Evolutionary conservation across 2,797 vertebrate genomes (phyloP).

Genomic region (Sebastes diaconus): DNA sequence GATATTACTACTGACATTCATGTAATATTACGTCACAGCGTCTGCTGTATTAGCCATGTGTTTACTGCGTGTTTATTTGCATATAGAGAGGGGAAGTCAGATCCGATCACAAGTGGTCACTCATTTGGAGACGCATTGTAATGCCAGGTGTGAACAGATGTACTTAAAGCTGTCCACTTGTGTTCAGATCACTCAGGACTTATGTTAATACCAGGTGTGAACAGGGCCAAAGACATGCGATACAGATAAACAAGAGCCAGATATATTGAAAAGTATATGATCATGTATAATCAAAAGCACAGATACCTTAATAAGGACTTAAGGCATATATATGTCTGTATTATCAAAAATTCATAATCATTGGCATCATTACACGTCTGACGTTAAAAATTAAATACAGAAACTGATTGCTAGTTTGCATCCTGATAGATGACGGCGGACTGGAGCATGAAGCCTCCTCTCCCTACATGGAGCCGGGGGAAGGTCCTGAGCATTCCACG

Average conservation of each 20-base stretch:
- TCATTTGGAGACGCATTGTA: too few species aligned
- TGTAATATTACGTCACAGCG: too few species aligned
- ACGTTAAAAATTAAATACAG: slow-evolving; percentile 40
- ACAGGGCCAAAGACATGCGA: slow-evolving; percentile 32
- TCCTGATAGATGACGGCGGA: slow-evolving; percentile 51
- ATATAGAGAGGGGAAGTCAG: too few species aligned
- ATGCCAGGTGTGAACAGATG: too few species aligned
- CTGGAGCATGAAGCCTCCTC: slow-evolving; percentile 39
- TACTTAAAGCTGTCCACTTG: too few species aligned
- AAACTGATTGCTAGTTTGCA: slow-evolving; percentile 59
- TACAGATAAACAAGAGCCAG: slow-evolving; percentile 34
- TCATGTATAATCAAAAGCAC: slow-evolving; percentile 63
- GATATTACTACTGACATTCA: too few species aligned
- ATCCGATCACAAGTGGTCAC: too few species aligned
- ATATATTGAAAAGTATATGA: slow-evolving; percentile 52
- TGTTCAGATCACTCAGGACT: too few species aligned
- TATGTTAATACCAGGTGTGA: too few species aligned
- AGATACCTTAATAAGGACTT: slow-evolving; percentile 46
- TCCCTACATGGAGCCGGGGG: slow-evolving; percentile 32
- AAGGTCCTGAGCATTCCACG: slow-evolving; percentile 53
- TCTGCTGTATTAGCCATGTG: too few species aligned
- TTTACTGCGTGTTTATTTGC: too few species aligned
- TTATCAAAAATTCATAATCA: slow-evolving; percentile 52
- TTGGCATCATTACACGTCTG: slow-evolving; percentile 52
- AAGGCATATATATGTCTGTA: slow-evolving; percentile 49